These are phyloP conservation scores for Masticophis lateralis DNA, from an alignment of 2,797 vertebrate genomes.

Conservation along the genomic window DNA sequence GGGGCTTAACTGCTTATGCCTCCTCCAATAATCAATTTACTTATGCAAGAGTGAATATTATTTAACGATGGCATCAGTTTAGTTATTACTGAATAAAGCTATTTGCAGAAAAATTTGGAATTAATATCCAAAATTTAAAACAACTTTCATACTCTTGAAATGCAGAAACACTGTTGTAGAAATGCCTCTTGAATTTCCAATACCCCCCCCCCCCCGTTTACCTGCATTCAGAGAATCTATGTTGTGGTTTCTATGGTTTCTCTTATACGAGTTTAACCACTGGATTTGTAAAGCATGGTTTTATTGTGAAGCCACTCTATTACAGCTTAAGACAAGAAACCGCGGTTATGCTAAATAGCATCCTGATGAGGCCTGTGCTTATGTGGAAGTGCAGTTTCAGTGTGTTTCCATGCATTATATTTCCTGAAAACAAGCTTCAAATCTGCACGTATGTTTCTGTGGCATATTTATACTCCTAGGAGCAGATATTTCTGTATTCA, in stretches of 20 bases:
- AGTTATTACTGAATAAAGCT: neutral
- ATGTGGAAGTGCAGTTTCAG: neutral
- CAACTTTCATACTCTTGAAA: neutral
- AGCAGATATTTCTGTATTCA: neutral
- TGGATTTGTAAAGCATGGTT: neutral
- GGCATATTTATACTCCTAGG: neutral
- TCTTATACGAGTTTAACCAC: neutral
- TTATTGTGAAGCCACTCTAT: neutral
- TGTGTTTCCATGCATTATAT: neutral
- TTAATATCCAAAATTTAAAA: neutral
- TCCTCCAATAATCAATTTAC: neutral
- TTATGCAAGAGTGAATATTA: neutral
- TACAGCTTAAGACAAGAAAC: neutral
- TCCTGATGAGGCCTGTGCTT: neutral
- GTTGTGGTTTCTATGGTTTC: neutral
- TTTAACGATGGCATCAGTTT: neutral
- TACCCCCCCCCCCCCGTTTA: neutral
- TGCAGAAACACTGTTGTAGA: neutral
- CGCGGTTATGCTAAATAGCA: neutral
- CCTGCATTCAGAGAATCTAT: neutral
- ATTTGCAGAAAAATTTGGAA: neutral
- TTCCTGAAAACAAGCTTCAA: neutral
- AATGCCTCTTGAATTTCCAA: neutral
- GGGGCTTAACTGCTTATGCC: neutral
- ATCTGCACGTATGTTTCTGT: neutral